Conservation (phyloP, 1,140 invertebrate species). For the Drosophila kikkawai region DNA sequence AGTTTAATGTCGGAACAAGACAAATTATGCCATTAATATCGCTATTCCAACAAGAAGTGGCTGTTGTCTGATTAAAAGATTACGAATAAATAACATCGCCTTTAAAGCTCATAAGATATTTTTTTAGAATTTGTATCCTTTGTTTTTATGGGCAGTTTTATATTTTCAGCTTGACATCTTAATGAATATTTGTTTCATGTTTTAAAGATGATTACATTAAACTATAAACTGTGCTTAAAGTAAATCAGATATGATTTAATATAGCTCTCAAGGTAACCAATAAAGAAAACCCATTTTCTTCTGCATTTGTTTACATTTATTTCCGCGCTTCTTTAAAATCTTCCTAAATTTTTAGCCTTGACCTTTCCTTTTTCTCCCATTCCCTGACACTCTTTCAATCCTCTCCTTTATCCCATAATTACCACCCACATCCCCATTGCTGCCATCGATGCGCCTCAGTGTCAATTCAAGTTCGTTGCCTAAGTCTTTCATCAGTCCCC, state of each 20-base stretch:
- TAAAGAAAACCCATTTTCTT: not conserved
- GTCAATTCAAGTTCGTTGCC: conserved; percentile 68
- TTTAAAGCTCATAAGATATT: not conserved
- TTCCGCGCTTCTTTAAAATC: not conserved
- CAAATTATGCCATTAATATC: conserved; percentile 12
- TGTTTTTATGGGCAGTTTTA: too few relatives aligned
- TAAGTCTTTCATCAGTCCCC: conserved; percentile 62
- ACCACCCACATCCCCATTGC: conserved; percentile 27
- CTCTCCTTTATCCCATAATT: not conserved
- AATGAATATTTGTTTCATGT: not conserved
- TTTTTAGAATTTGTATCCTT: too few relatives aligned
- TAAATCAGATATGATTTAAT: not conserved
- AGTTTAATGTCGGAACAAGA: not conserved
- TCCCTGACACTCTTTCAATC: not conserved
- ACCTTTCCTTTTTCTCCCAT: not conserved
- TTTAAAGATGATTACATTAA: not conserved
- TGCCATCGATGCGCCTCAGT: conserved; percentile 6
- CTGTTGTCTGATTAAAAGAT: conserved; percentile 3
- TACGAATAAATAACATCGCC: not conserved
- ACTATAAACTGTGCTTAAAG: not conserved
- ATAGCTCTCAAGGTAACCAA: too few relatives aligned
- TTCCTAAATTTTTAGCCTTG: not conserved
- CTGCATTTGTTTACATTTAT: not conserved
- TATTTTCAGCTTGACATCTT: not conserved
- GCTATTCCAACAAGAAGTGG: conserved; percentile 1